A percentile compares a stretch with the other conserved stretches of the same genome.
Conservation (phyloP, 2,888 invertebrate species). For the Parnassius mnemosyne region DNA sequence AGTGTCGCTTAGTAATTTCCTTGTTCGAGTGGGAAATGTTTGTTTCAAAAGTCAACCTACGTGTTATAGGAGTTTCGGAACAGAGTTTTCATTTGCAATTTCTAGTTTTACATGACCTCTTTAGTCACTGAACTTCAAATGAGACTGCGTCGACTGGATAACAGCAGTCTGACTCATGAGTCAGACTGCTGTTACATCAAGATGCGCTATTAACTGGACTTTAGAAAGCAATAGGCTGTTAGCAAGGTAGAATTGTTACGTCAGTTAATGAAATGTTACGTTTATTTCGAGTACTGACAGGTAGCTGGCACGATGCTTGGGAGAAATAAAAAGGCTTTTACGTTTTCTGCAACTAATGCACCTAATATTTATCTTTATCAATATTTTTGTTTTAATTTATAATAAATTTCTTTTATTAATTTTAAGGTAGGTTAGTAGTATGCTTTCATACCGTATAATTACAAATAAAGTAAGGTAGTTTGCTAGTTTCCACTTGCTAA, state of each 20-base stretch:
- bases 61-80: conserved; percentile 49
- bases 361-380: too few species aligned
- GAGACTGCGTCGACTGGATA: conserved; percentile 29
- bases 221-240: conserved; percentile 27
- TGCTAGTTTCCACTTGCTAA: too few species aligned
- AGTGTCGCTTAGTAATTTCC: conserved; percentile 71
- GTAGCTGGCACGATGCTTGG: too few species aligned
- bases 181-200: too few species aligned
- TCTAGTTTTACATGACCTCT: conserved; percentile 26
- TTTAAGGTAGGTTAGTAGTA: too few species aligned
- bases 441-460: too few species aligned
- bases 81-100: conserved; percentile 33
- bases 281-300: conserved; percentile 5
- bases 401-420: too few species aligned
- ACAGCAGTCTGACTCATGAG: conserved; percentile 31
- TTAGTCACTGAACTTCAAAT: conserved; percentile 19
- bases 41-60: conserved; percentile 65
- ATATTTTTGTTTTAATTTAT: too few species aligned
- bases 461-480: too few species aligned
- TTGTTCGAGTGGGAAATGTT: conserved; percentile 59
- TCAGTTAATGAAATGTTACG: conserved; percentile 5
- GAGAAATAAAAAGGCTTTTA: too few species aligned
- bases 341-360: too few species aligned
- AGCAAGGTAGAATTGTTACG: conserved; percentile 33
- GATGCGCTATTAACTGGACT: conserved; percentile 35